A percentile compares a stretch with the other conserved stretches of the same genome.
Conservation (phyloP, 2,888 invertebrate genomes). For the Agonum fuliginosum region DNA sequence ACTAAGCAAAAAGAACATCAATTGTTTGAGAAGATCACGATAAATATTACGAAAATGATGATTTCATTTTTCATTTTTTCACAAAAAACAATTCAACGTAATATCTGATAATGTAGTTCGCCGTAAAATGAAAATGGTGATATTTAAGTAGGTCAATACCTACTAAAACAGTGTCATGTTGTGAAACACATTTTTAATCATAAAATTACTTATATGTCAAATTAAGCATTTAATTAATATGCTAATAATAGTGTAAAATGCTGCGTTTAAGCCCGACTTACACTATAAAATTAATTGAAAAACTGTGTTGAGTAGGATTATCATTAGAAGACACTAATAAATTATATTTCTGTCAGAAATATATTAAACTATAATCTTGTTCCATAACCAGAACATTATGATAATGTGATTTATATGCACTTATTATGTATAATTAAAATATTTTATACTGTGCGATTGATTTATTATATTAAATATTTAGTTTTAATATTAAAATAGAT, state of each 20-base stretch:
- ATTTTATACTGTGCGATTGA: not conserved
- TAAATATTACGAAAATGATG: conserved; percentile 28
- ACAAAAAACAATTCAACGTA: not conserved
- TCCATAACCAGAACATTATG: not conserved
- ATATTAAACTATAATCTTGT: conserved; percentile 6
- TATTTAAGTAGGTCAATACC: conserved; percentile 28
- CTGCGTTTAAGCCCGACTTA: not conserved
- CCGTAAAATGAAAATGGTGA: conserved; percentile 6
- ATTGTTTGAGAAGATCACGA: conserved; percentile 18
- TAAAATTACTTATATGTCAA: conserved; percentile 26
- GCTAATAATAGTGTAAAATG: conserved; percentile 4
- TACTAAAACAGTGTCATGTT: conserved; percentile 29
- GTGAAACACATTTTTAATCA: conserved; percentile 24
- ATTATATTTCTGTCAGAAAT: not conserved
- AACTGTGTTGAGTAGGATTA: not conserved
- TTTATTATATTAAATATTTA: too few relatives aligned
- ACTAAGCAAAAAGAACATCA: conserved; percentile 8
- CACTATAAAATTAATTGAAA: conserved; percentile 7
- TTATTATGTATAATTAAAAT: not conserved
- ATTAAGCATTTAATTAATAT: conserved; percentile 37
- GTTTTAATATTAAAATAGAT: too few relatives aligned
- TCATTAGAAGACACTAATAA: conserved; percentile 1
- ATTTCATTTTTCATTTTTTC: conserved; percentile 20
- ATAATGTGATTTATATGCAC: conserved; percentile 22
- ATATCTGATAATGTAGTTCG: conserved; percentile 2